A percentile compares a stretch with the other conserved stretches of the same genome.
Evolutionary conservation across 2,113 vertebrate species (phyloP).

Genomic region (Hypanus sabinus): DNA sequence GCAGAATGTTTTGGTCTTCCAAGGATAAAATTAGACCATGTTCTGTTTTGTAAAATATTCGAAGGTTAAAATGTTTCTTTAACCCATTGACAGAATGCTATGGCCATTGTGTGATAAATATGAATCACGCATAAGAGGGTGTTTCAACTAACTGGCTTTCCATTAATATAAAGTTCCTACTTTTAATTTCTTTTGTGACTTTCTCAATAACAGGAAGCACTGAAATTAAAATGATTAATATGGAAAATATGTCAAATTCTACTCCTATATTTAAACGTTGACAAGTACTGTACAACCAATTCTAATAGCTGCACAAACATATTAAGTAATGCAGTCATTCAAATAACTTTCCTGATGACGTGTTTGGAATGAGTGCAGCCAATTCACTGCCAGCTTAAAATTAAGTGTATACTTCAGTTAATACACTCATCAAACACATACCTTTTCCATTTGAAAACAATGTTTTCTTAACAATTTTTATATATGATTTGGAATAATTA

Average conservation of each 20-base stretch:
- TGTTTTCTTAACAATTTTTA: neutral
- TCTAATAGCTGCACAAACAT: neutral
- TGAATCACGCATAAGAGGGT: neutral
- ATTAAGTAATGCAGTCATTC: neutral
- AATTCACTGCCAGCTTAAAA: too few relatives aligned
- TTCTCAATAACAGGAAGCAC: neutral
- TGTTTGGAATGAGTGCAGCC: neutral
- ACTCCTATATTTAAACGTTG: neutral
- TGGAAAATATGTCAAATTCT: slow-evolving; percentile 24
- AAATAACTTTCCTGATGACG: neutral
- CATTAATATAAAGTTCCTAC: neutral
- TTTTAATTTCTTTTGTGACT: neutral
- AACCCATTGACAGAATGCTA: neutral
- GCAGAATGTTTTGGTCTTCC: neutral
- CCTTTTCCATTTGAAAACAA: neutral
- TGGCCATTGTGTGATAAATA: neutral
- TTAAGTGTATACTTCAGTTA: neutral
- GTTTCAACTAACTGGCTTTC: neutral
- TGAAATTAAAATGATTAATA: slow-evolving; percentile 8
- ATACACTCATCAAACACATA: neutral
- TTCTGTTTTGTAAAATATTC: neutral
- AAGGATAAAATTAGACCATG: neutral
- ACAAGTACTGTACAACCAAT: neutral
- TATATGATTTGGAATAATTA: neutral
- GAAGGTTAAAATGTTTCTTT: neutral